Conservation (phyloP, 2,113 vertebrate species). For the Rhinolophus sinicus region DNA sequence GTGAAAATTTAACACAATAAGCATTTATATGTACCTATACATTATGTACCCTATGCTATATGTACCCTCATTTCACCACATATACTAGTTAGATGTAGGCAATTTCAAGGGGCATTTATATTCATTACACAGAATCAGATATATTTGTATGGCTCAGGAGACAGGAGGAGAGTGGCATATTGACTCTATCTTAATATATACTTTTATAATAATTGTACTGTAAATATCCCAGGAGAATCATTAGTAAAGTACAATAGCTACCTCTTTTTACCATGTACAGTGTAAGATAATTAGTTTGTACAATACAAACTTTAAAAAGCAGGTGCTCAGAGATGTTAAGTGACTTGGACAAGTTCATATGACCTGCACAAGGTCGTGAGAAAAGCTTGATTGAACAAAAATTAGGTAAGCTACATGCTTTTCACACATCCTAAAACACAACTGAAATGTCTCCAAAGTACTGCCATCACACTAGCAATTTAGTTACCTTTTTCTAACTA, state of each 20-base stretch:
- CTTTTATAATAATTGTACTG: not conserved
- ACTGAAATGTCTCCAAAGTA: not conserved
- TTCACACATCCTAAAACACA: not conserved
- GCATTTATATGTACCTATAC: not conserved
- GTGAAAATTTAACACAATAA: not conserved
- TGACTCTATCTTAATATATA: not conserved
- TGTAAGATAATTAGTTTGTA: constrained; percentile 6
- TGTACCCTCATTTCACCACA: not conserved
- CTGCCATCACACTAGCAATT: not conserved
- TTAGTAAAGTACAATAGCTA: not conserved
- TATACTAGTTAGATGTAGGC: not conserved
- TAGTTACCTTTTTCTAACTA: constrained; percentile 22
- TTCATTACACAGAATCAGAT: not conserved
- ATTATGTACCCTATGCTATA: no score
- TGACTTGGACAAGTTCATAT: not conserved
- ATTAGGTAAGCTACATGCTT: not conserved
- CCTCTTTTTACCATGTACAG: not conserved
- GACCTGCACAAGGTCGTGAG: not conserved
- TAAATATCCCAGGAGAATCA: constrained; percentile 46
- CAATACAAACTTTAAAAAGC: constrained; percentile 45
- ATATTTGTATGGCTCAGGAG: not conserved
- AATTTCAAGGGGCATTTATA: not conserved
- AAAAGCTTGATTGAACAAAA: constrained; percentile 19
- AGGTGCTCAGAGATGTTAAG: not conserved
- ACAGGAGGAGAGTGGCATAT: not conserved